phyloP scores from a whole-genome alignment of 1,140 invertebrate species.

The Apis laboriosa region DNA sequence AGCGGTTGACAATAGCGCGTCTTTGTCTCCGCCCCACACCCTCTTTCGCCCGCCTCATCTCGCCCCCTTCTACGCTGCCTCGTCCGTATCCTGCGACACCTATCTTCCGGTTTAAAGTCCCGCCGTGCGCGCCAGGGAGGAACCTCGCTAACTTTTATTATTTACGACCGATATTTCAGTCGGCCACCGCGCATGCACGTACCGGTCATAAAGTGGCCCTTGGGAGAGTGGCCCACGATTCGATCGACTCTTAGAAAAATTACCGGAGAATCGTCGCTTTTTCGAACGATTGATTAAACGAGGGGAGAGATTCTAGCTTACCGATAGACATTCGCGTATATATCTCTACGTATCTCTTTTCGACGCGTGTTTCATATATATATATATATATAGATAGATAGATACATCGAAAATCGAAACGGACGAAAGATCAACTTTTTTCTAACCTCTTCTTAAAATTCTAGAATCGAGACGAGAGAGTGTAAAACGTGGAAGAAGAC shows the following conservation, averaged over 20 bases:
- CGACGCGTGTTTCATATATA: too few relatives aligned
- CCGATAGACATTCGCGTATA: too few relatives aligned
- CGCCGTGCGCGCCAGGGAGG: conserved; percentile 75
- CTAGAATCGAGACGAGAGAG: not conserved
- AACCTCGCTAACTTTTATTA: conserved; percentile 82
- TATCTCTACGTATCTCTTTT: too few relatives aligned
- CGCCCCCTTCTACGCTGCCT: conserved; percentile 57
- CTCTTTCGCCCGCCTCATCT: conserved; percentile 69
- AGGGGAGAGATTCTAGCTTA: not conserved
- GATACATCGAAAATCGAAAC: too few relatives aligned
- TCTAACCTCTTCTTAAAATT: not conserved
- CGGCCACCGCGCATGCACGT: conserved; percentile 62
- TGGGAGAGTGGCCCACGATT: conserved; percentile 31
- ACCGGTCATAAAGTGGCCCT: conserved; percentile 54
- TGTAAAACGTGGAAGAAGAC: not conserved
- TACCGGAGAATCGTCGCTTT: not conserved
- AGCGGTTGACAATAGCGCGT: conserved; percentile 81
- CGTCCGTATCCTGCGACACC: conserved; percentile 79
- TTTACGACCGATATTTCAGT: conserved; percentile 82
- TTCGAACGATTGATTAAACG: too few relatives aligned
- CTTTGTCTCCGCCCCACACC: conserved; percentile 77
- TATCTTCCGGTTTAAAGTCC: conserved; percentile 82
- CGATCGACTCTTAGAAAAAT: conserved; percentile 48
- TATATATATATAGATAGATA: fast-evolving
- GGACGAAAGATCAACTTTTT: too few relatives aligned